Percentiles rank a stretch among this genome's conserved stretches.
Evolutionary conservation across 2,113 vertebrate genomes (phyloP).

Genomic region (Crotalus tigris): DNA sequence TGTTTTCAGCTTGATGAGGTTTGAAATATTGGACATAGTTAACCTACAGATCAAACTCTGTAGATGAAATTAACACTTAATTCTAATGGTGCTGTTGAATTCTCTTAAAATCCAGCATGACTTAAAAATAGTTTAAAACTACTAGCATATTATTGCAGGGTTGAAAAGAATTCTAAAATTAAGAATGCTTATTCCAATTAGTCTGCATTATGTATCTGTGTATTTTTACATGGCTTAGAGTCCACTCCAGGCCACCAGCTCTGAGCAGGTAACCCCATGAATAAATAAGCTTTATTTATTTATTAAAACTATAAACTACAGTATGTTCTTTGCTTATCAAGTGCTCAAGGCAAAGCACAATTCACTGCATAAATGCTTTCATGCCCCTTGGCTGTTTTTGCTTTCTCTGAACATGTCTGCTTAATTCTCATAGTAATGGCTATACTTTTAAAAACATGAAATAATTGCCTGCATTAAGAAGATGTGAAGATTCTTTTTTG

Average conservation of each 20-base stretch:
- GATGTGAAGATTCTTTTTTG: background rate
- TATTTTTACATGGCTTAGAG: background rate
- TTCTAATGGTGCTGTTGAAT: constrained; percentile 7
- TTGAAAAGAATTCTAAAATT: constrained; percentile 4
- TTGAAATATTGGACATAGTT: constrained; percentile 13
- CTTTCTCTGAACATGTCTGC: background rate
- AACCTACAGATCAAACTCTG: constrained; percentile 29
- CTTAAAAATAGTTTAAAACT: constrained; percentile 11
- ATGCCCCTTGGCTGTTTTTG: background rate
- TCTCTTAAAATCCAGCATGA: background rate
- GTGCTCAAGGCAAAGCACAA: background rate
- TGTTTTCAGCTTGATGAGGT: background rate
- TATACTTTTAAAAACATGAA: background rate
- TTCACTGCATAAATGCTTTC: background rate
- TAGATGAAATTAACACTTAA: constrained; percentile 16
- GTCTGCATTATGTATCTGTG: background rate
- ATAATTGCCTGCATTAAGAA: background rate
- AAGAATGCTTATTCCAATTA: background rate
- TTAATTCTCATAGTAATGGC: background rate
- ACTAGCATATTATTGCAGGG: background rate
- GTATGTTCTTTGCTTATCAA: background rate
- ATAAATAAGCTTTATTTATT: background rate
- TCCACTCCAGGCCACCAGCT: background rate
- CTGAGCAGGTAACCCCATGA: background rate
- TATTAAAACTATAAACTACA: background rate